Base-by-base conservation (phyloP, 2,113 vertebrate species). In the Garra rufa region DNA sequence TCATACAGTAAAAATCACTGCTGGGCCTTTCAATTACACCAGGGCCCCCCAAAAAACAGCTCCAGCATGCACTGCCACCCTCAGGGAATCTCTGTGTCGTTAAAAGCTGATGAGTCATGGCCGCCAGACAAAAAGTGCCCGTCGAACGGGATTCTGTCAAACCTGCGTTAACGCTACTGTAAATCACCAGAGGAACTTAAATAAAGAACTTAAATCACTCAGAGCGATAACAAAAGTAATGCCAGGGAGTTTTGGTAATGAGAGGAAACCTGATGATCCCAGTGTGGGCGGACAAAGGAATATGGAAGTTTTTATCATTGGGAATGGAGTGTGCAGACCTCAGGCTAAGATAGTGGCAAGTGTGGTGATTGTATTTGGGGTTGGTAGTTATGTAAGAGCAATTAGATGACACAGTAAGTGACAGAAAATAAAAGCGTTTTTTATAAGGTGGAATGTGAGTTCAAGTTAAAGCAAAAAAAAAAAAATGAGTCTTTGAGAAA, bases 21-120 rank as follows among this genome's bases (percentile, higher is more conserved):
- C 52, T 52, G 84, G 46, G 61, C 70, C 83, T 89, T 88, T 86
- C 76, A 89, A 87, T 71, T 88, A 86, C 89, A 89, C 26, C 43
- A 57, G 69, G 50, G 19, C 63, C 46, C 67, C 74, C 28, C 30
- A 28, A 73, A 59, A 63, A 26, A 75, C 48, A 55, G 41, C 48
- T 38, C 71, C 70, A 21, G 28, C 43, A 44, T 28, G 14, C 57
- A 26, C 24, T 70, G 63, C 7, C 63, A 50, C 24, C 81, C 69
- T 84, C 44, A 7, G 86, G 86, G 90, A 88, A 86, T 69, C 59
- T 90, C 82, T 86, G 24, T 5, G 43, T 24, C 24, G 55, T 65
- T 71, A 21, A 71, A n/a, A 74, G 69, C 21, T 43, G 9, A 61
- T 86, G 74, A 85, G 82, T 90, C 85, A 86, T 24, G 52, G 61